Evolutionary conservation across 2,888 invertebrate species (phyloP), one percentile per base, ranked within the genome.

Genomic region (Linyphia triangularis): DNA sequence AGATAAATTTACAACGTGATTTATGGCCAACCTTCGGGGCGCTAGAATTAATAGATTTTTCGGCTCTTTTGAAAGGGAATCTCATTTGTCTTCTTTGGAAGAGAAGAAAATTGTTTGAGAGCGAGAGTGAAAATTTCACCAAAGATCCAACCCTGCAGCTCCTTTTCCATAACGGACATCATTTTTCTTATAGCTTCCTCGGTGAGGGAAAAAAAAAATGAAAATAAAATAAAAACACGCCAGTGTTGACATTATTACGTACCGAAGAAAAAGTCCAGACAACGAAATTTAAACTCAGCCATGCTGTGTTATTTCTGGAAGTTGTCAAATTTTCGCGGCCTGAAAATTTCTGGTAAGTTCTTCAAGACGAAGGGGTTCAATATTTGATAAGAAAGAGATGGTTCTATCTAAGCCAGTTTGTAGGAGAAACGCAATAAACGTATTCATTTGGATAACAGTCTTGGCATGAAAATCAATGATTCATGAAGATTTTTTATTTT

Each of bases 31-130:
- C 22, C 16, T 59, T 22, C 59, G 24, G 61, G 75, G 61, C 28
- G 33, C 59, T 22, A 59, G 75, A 75, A 75, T 75, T 75, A 75
- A 75, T 75, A 75, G 75, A 75, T 75, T 61, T 59, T 69, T 59
- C 16, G 73, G 72, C 10, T n/a, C 51, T 28, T 22, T 59, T 37
- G 61, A 75, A 75, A 75, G 59, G 57, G 59, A 75, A 75, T 75
- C 59, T 33, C 75, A 75, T 75, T 75, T 75, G 75, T 75, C 75
- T 75, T 75, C 51, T 16, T 33, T 22, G 19, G 75, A 26, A 40
- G n/a, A n/a, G n/a, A 72, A 59, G 59, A 61, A 61, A 75, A 75
- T 59, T 75, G 59, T 40, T 16, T 13, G 43, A 33, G 30, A 9
- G 51, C 16, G 28, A 43, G 30, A 57, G 51, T n/a, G 51, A 51